Evolutionary conservation across 1,140 invertebrate species (phyloP).

Genomic region (Drosophila mayri): DNA sequence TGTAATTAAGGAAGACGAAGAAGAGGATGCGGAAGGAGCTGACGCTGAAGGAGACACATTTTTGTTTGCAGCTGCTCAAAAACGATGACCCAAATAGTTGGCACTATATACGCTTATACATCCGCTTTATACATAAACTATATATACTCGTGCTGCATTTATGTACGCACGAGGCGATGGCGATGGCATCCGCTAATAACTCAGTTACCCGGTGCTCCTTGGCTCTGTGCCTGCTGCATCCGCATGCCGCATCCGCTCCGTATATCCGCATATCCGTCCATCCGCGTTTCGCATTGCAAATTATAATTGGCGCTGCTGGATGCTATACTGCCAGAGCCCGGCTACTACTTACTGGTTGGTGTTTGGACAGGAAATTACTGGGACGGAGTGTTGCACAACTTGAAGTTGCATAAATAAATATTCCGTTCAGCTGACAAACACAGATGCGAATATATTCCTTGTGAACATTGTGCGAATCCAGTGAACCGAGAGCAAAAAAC

Average conservation of each 20-base stretch:
- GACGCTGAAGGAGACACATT: slow-evolving; percentile 33
- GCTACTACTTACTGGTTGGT: slow-evolving; percentile 37
- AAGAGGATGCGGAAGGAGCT: neutral
- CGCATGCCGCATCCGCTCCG: neutral
- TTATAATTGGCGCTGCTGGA: slow-evolving; percentile 66
- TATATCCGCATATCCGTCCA: neutral
- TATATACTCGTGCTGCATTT: slow-evolving; percentile 9
- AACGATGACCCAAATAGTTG: slow-evolving; percentile 68
- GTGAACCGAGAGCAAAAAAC: slow-evolving; percentile 29
- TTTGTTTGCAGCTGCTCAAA: slow-evolving; percentile 44
- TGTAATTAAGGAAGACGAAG: neutral
- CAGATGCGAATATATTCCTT: slow-evolving; percentile 35
- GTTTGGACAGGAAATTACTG: slow-evolving; percentile 66
- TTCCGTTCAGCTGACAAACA: slow-evolving; percentile 29
- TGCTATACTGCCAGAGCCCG: slow-evolving; percentile 31
- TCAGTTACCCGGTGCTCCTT: slow-evolving; percentile 61
- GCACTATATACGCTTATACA: slow-evolving; percentile 32
- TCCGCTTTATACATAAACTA: slow-evolving; percentile 41
- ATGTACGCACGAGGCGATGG: slow-evolving; percentile 25
- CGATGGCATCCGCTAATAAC: slow-evolving; percentile 67
- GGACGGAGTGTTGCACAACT: slow-evolving; percentile 17
- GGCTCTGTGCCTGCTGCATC: slow-evolving; percentile 52
- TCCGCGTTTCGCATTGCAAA: slow-evolving; percentile 38
- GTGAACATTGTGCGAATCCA: slow-evolving; percentile 37
- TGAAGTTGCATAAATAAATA: slow-evolving; percentile 38